Conservation (phyloP, 1,140 invertebrate genomes). For the Drosophila leontia region DNA sequence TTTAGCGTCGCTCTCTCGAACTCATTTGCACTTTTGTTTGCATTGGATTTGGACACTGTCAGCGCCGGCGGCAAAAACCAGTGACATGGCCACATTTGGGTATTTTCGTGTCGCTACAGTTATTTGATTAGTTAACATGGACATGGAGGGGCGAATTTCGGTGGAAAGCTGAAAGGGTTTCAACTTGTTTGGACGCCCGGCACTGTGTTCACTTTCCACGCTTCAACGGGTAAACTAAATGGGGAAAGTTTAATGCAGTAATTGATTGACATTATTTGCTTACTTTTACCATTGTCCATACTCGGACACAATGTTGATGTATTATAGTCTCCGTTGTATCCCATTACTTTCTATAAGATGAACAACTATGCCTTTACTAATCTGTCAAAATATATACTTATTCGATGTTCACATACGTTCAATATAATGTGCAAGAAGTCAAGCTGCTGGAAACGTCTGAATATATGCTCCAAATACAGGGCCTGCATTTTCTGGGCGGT, state of each 20-base stretch:
- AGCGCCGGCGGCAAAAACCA: slow-evolving; percentile 45
- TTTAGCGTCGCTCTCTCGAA: slow-evolving; percentile 55
- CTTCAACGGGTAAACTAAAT: slow-evolving; percentile 27
- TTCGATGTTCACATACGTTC: too few species aligned
- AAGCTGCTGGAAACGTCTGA: not conserved
- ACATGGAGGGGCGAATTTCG: not conserved
- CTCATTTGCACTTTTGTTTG: slow-evolving; percentile 62
- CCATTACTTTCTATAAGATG: not conserved
- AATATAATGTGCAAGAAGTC: slow-evolving; percentile 7
- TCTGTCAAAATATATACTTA: slow-evolving; percentile 7
- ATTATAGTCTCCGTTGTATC: slow-evolving; percentile 1
- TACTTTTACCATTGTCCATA: slow-evolving; percentile 38
- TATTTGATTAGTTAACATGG: slow-evolving; percentile 63
- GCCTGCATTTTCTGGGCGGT: slow-evolving; percentile 24
- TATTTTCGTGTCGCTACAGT: slow-evolving; percentile 52
- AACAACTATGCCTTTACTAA: not conserved
- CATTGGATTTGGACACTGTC: slow-evolving; percentile 57
- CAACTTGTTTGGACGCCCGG: slow-evolving; percentile 19
- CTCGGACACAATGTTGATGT: slow-evolving; percentile 4
- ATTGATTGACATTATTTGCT: slow-evolving; percentile 52
- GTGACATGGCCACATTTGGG: slow-evolving; percentile 50
- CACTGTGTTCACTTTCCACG: slow-evolving; percentile 38
- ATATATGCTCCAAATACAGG: slow-evolving; percentile 5
- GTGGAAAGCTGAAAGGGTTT: slow-evolving; percentile 15
- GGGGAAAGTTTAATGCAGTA: slow-evolving; percentile 52